Conservation (phyloP, 1,140 invertebrate species). For the Diprion similis region DNA sequence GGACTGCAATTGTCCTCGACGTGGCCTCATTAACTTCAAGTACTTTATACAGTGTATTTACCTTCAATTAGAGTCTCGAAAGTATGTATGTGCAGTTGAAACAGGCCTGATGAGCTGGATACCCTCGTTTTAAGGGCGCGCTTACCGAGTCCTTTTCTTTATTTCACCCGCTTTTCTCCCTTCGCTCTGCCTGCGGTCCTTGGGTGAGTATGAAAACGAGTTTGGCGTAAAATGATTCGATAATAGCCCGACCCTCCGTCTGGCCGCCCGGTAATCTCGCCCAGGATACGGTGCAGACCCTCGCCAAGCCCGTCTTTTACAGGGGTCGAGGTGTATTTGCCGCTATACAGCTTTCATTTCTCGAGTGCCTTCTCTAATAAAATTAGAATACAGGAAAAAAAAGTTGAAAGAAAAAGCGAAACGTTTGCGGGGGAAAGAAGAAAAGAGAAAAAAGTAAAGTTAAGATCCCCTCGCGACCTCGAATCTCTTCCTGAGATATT, state of each 20-base stretch:
- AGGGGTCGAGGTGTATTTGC: no score
- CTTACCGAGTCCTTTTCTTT: neutral
- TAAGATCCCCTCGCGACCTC: no score
- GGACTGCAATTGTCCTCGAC: no score
- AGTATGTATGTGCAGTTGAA: no score
- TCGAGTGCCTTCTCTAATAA: neutral
- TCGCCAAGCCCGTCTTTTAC: no score
- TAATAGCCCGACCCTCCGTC: neutral
- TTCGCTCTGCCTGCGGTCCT: no score
- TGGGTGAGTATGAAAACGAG: neutral
- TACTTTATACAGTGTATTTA: neutral
- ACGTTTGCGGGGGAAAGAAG: neutral
- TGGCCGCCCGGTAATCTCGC: no score
- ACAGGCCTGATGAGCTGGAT: neutral
- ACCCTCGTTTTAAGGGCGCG: neutral
- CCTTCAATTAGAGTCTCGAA: neutral
- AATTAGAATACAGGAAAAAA: neutral
- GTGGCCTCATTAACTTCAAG: no score
- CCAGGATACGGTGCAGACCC: no score
- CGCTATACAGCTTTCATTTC: neutral
- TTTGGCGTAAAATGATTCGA: constrained; percentile 4
- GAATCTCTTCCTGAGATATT: no score
- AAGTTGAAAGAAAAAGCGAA: neutral
- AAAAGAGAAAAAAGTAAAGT: no score
- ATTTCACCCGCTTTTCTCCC: neutral